Evolutionary conservation across 2,888 invertebrate species (phyloP).

Genomic region (Cephus sareptanus): DNA sequence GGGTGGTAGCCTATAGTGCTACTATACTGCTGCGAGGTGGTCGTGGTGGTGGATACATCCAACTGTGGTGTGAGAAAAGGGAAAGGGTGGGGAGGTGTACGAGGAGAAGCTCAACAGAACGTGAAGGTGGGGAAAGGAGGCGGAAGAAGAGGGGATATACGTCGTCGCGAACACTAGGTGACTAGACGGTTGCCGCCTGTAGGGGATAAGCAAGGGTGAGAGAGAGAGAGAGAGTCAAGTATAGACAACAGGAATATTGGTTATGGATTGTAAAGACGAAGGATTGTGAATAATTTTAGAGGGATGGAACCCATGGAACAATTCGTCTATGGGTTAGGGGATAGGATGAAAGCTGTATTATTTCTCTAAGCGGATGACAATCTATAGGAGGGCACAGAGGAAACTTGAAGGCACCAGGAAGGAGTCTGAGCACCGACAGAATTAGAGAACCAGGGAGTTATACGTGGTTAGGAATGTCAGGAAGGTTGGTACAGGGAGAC

Average conservation of each 20-base stretch:
- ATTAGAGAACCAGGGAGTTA: constrained; percentile 17
- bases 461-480: constrained; percentile 12
- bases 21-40: neutral
- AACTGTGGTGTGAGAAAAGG: neutral
- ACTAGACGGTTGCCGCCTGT: neutral
- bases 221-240: neutral
- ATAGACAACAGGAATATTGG: too few relatives aligned
- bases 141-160: constrained; percentile 4
- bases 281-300: neutral
- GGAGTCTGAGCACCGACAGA: constrained; percentile 10
- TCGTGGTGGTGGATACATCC: neutral
- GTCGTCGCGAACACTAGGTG: constrained; percentile 10
- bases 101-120: constrained; percentile 8
- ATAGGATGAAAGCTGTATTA: neutral
- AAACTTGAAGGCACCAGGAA: neutral
- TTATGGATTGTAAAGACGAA: neutral
- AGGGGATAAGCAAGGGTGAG: constrained; percentile 15
- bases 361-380: neutral
- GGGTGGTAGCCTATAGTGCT: neutral
- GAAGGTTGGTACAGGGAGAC: constrained; percentile 2
- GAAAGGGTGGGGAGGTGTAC: constrained; percentile 12
- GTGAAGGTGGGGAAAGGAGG: constrained; percentile 13
- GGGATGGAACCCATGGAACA: neutral
- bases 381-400: neutral
- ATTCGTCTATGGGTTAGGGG: neutral